These are phyloP conservation scores for Rhynchopsitta pachyrhyncha DNA, from an alignment of 2,113 vertebrate genomes.

Conservation along the genomic window DNA sequence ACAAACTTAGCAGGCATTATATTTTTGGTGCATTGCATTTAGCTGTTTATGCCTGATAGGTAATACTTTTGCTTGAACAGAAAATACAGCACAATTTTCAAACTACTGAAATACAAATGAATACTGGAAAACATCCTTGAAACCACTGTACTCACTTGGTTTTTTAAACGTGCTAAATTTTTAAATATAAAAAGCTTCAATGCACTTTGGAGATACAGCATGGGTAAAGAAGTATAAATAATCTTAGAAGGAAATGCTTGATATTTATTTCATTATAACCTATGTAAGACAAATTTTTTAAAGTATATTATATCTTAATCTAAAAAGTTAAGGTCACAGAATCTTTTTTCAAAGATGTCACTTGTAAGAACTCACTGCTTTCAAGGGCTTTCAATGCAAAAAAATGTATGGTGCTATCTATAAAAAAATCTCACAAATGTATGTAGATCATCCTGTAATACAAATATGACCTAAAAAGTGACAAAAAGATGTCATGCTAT, in stretches of 20 bases:
- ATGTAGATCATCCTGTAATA: background rate
- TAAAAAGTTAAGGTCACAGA: background rate
- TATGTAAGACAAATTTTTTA: background rate
- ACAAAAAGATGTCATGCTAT: background rate
- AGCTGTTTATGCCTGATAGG: background rate
- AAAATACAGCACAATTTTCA: background rate
- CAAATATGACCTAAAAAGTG: conserved; percentile 19
- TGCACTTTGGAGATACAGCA: background rate
- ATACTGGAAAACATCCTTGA: background rate
- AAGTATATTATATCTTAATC: background rate
- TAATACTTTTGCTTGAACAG: background rate
- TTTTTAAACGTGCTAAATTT: background rate
- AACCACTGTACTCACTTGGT: background rate
- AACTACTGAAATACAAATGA: conserved; percentile 9
- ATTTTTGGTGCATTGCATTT: background rate
- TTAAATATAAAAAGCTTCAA: background rate
- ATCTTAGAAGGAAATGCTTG: background rate
- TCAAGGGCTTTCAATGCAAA: background rate
- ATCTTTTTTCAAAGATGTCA: background rate
- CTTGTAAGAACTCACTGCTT: background rate
- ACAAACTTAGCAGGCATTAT: background rate
- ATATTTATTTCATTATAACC: background rate
- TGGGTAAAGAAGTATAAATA: background rate
- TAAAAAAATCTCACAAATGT: background rate
- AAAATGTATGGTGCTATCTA: background rate